These are phyloP conservation scores for Mythimna loreyi DNA, from an alignment of 2,888 invertebrate genomes.

Conservation along the genomic window DNA sequence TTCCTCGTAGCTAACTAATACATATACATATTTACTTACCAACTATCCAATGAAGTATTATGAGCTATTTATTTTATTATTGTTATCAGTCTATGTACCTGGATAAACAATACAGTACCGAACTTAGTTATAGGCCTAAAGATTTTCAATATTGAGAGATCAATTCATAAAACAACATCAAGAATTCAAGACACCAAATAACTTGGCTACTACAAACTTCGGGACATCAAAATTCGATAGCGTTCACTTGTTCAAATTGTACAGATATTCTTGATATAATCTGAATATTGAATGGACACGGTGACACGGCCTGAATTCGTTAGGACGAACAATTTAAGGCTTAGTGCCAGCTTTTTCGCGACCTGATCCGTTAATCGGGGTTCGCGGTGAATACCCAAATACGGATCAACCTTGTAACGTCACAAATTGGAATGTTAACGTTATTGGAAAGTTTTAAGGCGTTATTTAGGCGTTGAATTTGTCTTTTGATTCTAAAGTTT, in stretches of 20 bases:
- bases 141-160: not conserved
- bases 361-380: constrained; percentile 48
- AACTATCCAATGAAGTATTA: too few relatives aligned
- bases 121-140: not conserved
- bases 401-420: constrained; percentile 34
- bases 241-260: constrained; percentile 21
- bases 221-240: constrained; percentile 19
- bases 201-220: constrained; percentile 4
- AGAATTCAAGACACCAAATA: constrained; percentile 4
- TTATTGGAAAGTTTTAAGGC: constrained; percentile 43
- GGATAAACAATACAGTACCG: too few relatives aligned
- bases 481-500: not conserved
- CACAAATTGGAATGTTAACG: constrained; percentile 48
- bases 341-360: constrained; percentile 52
- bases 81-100: too few relatives aligned
- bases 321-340: constrained; percentile 53
- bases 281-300: constrained; percentile 40
- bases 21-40: too few relatives aligned
- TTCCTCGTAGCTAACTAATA: too few relatives aligned
- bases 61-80: too few relatives aligned
- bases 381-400: constrained; percentile 53
- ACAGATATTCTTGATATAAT: constrained; percentile 16
- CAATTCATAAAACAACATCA: not conserved
- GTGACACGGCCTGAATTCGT: constrained; percentile 40
- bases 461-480: constrained; percentile 18